Conservation (phyloP, 2,888 invertebrate species). For the Andricus curvator region DNA sequence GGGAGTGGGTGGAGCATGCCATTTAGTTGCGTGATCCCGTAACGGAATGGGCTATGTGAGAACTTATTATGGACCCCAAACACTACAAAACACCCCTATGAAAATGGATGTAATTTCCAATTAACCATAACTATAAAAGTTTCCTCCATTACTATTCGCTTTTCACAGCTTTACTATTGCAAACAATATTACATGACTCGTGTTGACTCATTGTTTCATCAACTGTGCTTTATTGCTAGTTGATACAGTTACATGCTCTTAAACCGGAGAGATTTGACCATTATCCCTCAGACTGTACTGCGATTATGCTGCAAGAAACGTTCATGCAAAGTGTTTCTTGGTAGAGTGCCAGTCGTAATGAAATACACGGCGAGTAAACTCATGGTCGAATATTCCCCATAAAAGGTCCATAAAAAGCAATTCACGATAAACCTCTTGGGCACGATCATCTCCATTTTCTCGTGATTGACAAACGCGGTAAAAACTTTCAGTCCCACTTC, state of each 20-base stretch:
- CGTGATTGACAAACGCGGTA: conserved; percentile 35
- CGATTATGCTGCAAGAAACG: conserved; percentile 1
- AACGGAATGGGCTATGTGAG: conserved; percentile 46
- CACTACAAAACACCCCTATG: background rate
- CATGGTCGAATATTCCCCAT: conserved; percentile 36
- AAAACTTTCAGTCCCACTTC: conserved; percentile 32
- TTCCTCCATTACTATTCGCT: background rate
- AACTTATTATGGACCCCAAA: background rate
- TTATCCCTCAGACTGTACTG: background rate
- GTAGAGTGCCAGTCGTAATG: conserved; percentile 27
- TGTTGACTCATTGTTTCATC: background rate
- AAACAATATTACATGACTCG: background rate
- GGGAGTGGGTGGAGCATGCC: conserved; percentile 49
- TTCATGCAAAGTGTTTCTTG: background rate
- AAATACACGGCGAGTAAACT: conserved; percentile 19
- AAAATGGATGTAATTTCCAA: conserved; percentile 1
- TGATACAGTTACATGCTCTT: background rate
- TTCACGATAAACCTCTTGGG: conserved; percentile 28
- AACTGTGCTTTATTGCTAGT: background rate
- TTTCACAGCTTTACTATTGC: background rate
- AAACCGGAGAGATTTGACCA: background rate
- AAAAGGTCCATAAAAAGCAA: conserved; percentile 36
- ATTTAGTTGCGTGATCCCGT: conserved; percentile 52
- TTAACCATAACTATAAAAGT: background rate
- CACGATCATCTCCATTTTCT: conserved; percentile 35